Base-by-base conservation (phyloP, 92 coral and sea anemone genomes). In the Porites evermanni region DNA sequence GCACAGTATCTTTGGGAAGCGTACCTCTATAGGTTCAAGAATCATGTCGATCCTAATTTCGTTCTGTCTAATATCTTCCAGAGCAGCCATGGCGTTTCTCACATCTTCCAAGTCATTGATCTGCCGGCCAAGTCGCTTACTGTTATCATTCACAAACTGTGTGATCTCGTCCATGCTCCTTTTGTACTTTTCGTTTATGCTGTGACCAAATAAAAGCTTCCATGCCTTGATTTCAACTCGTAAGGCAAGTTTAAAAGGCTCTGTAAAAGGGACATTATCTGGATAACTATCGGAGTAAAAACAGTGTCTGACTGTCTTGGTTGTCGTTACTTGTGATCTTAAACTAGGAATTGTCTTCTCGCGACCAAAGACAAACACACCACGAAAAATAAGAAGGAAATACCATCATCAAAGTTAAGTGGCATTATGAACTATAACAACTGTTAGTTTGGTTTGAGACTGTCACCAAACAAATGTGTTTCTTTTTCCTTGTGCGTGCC, bases 101-200 rank as follows among this genome's bases (percentile, higher is more conserved):
- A 94, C 98, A 75, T 94, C 98, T 78, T 94, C 98, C 91, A 94
- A 77, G 90, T 94, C 98, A 74, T 93, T 90, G 88, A 94, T 93
- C 56, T 95, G 98, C 75, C 98, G 89, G 59, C 90, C 87, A 14
- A 94, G 94, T 21, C 87, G 87, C 91, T 94, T 94, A 70, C 95
- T 89, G 88, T 93, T 81, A 53, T 94, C 98, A 12, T 91, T 88
- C 52, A 94, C 90, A 58, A 92, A 94, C 81, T 94, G 98, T 1
- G 96, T 85, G 82, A 94, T 90, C 72, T 93, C 95, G 65, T 94
- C 98, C 98, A 94, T 94, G 64, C 90, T 72, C 18, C 86, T 74
- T 38, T 95, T 95, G 82, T 93, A 94, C 71, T 94, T 94, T 60
- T 87, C 77, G 68, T 94, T 94, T 69, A 94, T 94, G 73, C 98